Base-by-base conservation (phyloP, 2,888 invertebrate genomes). In the Catotricha subobsoleta region DNA sequence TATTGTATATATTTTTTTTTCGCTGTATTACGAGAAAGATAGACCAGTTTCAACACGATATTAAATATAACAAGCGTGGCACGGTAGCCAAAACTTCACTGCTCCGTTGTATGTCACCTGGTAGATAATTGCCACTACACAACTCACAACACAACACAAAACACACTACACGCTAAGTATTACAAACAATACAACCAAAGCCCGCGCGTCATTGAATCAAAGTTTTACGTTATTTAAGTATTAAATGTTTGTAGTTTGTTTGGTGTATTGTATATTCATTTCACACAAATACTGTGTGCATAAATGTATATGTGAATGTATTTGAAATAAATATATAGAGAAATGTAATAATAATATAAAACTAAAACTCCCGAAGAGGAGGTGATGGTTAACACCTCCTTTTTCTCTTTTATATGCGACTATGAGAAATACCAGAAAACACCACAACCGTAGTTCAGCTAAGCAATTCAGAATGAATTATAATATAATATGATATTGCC, bases 121-220 rank as follows among this genome's bases (percentile, higher is more conserved):
- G 43, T 40, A 44, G 39, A 44, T 44, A 44, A 42, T 44, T 44
- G 39, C 44, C 42, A 42, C 44, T 39, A 43, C 43, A 44, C 38
- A 41, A 33, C 25, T 41, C 30, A 37, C 36, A 42, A 39, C 29
- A 39, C 39, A 37, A 41, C 39, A 41, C 42, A 42, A 5, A 33
- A 27, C 36, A 37, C 16, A 38, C 38, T 16, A 31, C 42, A 30
- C 39, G n/a, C n/a, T 20, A 16, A 35, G 21, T 35, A 20, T 20
- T 35, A 20, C 21, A 35, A n/a, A 20, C 35, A 35, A 35, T 35
- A 35, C 21, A 35, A 15, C 19, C 19, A 35, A 10, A 19, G 20
- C 21, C 35, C 20, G 33, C n/a, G n/a, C n/a, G n/a, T n/a, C 33
- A 33, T 18, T 33, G 33, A 33, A 33, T 20, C 35, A 35, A 21